These are phyloP conservation scores for Oxyteleia sp. DNA, from an alignment of 2,888 invertebrate species.

Conservation along the genomic window DNA sequence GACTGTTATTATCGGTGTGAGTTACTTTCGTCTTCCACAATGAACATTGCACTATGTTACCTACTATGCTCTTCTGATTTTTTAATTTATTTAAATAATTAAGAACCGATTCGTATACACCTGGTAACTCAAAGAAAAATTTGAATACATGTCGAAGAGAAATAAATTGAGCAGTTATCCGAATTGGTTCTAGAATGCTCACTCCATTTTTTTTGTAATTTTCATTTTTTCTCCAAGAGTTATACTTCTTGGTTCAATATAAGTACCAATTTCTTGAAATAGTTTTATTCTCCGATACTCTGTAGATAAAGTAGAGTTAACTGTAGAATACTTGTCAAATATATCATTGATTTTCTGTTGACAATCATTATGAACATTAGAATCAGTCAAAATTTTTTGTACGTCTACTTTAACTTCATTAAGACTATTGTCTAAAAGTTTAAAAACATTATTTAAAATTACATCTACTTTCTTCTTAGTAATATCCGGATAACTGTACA, in stretches of 20 bases:
- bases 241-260: conserved; percentile 37
- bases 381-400: neutral
- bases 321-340: neutral
- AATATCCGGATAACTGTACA: conserved; percentile 12
- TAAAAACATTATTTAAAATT: conserved; percentile 6
- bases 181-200: conserved; percentile 23
- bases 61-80: conserved; percentile 24
- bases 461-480: neutral
- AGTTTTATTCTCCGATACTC: conserved; percentile 1
- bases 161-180: conserved; percentile 42
- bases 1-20: neutral
- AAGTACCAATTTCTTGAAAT: conserved; percentile 21
- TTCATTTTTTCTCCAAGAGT: conserved; percentile 49
- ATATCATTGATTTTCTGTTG: conserved; percentile 2
- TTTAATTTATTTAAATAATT: conserved; percentile 29
- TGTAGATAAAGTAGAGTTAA: neutral
- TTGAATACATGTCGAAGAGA: conserved; percentile 31
- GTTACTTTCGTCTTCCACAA: conserved; percentile 39
- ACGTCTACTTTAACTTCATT: no score
- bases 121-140: conserved; percentile 32
- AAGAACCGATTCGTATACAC: conserved; percentile 8
- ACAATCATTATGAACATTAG: neutral
- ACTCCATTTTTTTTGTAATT: conserved; percentile 30
- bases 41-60: conserved; percentile 50
- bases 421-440: neutral